Base-by-base conservation (phyloP, 2,113 vertebrate genomes). In the Silurus glanis region DNA sequence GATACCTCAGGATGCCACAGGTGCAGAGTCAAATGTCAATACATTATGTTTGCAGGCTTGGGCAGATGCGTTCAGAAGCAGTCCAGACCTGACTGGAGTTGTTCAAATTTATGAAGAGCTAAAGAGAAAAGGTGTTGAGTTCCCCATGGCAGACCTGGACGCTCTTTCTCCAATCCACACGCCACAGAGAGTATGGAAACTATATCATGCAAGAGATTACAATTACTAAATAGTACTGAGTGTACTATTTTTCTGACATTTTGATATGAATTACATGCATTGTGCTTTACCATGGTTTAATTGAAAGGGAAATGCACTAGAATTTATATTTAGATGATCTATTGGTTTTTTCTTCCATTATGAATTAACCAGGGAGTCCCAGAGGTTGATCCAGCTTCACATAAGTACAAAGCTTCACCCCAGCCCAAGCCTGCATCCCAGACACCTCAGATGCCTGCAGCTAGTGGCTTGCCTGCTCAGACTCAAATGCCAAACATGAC, bases 61-160 rank as follows among this genome's bases (percentile, higher is more conserved):
- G 98, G 98, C 98, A 0, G 98, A 99, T 82, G 98, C 98, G 61
- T 99, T 99, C 91, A 96, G 98, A 85, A 99, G 98, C 85, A 97
- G 97, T 85, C 98, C 98, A 2, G 98, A 99, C 93, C 96, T 99
- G 88, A 99, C 97, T 0, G 98, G 98, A 2, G 98, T 99, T 0
- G 98, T 99, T 69, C 98, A 99, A 80, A 97, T 97, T 91, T 99
- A 99, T n/a, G 98, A 99, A 93, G 98, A 99, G 13, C 95, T 99
- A 89, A 99, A 99, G 94, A 97, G 98, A 91, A 99, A 98, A 92
- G 98, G 98, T 59, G 89, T 98, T 0, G 98, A 99, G 92, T 99
- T 99, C 88, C 98, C 98, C 37, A 97, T 97, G 97, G 97, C 97
- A 4, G 97, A 99, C 89, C 93, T 99, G 72, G 98, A 99, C 5